A percentile compares a stretch with the other conserved stretches of the same genome.
These are phyloP conservation scores for Actinia tenebrosa DNA, from an alignment of 64 coral and sea anemone genomes.

Conservation along the genomic window DNA sequence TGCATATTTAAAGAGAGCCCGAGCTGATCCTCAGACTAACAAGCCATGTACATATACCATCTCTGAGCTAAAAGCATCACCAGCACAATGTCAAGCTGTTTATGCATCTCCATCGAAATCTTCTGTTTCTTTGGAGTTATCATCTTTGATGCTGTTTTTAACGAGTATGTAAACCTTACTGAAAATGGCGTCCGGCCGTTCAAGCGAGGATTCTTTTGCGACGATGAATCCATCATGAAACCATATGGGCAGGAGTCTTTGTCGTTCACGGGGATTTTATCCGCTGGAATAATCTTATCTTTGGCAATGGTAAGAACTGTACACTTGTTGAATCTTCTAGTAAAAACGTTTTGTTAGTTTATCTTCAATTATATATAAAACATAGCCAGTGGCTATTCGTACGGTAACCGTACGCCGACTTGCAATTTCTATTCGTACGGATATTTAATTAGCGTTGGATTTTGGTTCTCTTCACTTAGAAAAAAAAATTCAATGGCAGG, in stretches of 20 bases:
- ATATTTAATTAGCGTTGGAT: too few relatives aligned
- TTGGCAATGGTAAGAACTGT: not conserved
- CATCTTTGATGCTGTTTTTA: not conserved
- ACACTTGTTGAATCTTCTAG: not conserved
- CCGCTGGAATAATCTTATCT: not conserved
- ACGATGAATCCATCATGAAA: constrained; percentile 49
- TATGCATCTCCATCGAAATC: constrained; percentile 11
- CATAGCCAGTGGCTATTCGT: too few relatives aligned
- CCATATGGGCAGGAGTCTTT: constrained; percentile 8
- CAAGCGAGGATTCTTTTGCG: constrained; percentile 45
- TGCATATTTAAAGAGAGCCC: not conserved
- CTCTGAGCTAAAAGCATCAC: too few relatives aligned
- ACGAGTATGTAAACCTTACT: not conserved
- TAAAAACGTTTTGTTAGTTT: too few relatives aligned
- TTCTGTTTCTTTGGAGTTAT: constrained; percentile 21
- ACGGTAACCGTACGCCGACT: too few relatives aligned
- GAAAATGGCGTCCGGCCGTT: constrained; percentile 13
- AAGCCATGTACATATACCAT: too few relatives aligned
- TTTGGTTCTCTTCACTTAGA: too few relatives aligned
- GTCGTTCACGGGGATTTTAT: not conserved
- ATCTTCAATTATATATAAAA: too few relatives aligned
- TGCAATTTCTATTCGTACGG: too few relatives aligned
- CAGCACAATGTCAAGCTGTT: not conserved
- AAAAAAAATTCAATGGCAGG: too few relatives aligned
- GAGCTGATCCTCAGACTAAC: too few relatives aligned